Base-by-base conservation (phyloP, 2,797 vertebrate species). In the Passerculus sandwichensis region DNA sequence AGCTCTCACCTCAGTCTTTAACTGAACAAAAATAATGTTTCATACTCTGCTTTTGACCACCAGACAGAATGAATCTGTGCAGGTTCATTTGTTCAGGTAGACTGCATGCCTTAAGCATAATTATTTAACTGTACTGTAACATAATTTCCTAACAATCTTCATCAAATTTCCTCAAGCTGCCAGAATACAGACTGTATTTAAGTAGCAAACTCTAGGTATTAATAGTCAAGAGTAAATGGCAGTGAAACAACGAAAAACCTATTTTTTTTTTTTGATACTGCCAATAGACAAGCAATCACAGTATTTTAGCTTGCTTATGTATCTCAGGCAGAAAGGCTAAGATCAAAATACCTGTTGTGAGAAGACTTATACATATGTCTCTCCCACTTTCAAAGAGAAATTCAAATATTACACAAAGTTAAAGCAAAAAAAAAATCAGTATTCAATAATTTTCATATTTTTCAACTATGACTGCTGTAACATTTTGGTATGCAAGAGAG, bases 131-230 rank as follows among this genome's bases (percentile, higher is more conserved):
- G 42, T 76, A 56, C 18, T 10, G n/a, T 53, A 92, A 92, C 57
- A 71, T 85, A 83, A 83, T 93, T 97, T 97, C 67, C 91, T 85
- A 79, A 89, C 90, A 93, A 85, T 78, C 25, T 38, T 94, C 89
- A 95, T 92, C 93, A 94, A 85, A 96, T 94, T 95, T 94, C 70
- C 77, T 86, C 78, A 71, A 79, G 62, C 45, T 88, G 65, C 79
- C 48, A 75, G 84, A 96, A 93, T 76, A 94, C 48, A 96, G 82
- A 34, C 25, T 56, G 29, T 48, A 67, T 88, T 95, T 75, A 93
- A 88, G 83, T 2, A 51, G 59, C 40, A 93, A 89, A 83, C 93
- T 94, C 72, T 34, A 89, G 23, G 29, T 85, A 91, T 83, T 85
- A 82, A 69, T 77, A 77, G 59, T 45, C 16, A 7, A 18, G 66